Base-by-base conservation (phyloP, 2,888 invertebrate genomes). In the Ephialtes manifestator region DNA sequence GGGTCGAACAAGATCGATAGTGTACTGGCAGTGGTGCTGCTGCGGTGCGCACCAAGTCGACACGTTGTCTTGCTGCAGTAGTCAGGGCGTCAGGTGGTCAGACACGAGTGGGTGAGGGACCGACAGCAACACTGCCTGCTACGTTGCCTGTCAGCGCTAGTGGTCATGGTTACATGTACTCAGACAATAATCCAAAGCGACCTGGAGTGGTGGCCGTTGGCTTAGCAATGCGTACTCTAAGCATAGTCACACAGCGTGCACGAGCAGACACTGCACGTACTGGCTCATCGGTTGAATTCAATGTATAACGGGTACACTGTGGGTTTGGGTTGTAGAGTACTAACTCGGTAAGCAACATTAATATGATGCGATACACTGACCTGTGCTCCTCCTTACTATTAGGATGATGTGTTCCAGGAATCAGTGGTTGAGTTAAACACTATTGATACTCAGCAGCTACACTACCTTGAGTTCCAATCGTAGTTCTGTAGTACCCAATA, bases 61-160 rank as follows among this genome's bases (percentile, higher is more conserved):
- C 51, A 58, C 11, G 35, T 43, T 60, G 84, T 77, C 75, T 81
- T 81, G 74, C 55, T 60, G 58, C 81, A 81, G 78, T 81, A 81
- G 81, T 81, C 67, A 67, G 58, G 81, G 81, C 81, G 80, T 81
- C 85, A 85, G 81, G 70, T 85, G 86, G 85, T 87, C 72, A 43
- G 83, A 83, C 85, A 81, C 43, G 76, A 60, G 67, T 53, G 53
- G 18, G 68, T 67, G 75, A 58, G 60, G 46, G 35, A 58, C 55
- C 46, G 60, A 72, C 48, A 28, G 67, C 35, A 82, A 43, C 13
- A n/a, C 51, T 53, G 80, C 58, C 58, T 20, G 46, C 24, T 63
- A 55, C 35, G 65, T 15, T 77, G 76, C 53, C 28, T 75, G 65
- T 79, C 75, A 58, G 39, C 20, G 76, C 84, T 39, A 81, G 81